Evolutionary conservation across 2,888 invertebrate genomes (phyloP).

Genomic region (Tachina fera): DNA sequence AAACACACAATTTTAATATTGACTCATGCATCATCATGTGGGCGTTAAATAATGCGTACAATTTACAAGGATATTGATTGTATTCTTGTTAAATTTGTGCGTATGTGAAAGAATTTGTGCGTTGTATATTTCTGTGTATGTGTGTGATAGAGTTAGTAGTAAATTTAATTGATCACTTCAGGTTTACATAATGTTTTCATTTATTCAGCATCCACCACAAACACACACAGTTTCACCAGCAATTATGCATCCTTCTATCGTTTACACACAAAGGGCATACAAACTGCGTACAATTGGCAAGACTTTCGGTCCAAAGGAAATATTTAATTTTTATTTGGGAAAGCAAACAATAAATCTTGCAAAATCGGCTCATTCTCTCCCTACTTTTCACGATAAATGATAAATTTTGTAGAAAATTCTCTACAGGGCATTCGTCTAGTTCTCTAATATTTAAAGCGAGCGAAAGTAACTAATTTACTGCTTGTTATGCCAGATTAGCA

Average conservation of each 20-base stretch:
- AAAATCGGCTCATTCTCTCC: too few species aligned
- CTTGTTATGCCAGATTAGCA: too few species aligned
- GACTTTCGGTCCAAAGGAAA: neutral
- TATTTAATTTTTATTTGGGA: too few species aligned
- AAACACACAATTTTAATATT: neutral
- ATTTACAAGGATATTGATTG: conserved; percentile 69
- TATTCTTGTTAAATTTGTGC: conserved; percentile 42
- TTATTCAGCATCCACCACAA: conserved; percentile 1
- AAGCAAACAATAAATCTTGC: too few species aligned
- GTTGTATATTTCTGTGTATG: neutral
- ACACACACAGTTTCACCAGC: neutral
- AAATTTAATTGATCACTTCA: conserved; percentile 68
- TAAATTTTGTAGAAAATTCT: too few species aligned
- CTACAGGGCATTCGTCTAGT: too few species aligned
- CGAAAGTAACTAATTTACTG: too few species aligned
- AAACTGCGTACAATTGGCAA: neutral
- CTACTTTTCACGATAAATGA: too few species aligned
- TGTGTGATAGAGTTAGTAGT: conserved; percentile 33
- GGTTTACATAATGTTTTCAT: conserved; percentile 59
- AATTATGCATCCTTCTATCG: neutral
- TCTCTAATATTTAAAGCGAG: too few species aligned
- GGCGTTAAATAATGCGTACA: conserved; percentile 69
- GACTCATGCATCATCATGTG: conserved; percentile 42
- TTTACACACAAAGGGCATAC: neutral
- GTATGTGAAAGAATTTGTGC: conserved; percentile 7